Evolutionary conservation across 2,113 vertebrate species (phyloP).

Genomic region (Cyprinodon tularosa): DNA sequence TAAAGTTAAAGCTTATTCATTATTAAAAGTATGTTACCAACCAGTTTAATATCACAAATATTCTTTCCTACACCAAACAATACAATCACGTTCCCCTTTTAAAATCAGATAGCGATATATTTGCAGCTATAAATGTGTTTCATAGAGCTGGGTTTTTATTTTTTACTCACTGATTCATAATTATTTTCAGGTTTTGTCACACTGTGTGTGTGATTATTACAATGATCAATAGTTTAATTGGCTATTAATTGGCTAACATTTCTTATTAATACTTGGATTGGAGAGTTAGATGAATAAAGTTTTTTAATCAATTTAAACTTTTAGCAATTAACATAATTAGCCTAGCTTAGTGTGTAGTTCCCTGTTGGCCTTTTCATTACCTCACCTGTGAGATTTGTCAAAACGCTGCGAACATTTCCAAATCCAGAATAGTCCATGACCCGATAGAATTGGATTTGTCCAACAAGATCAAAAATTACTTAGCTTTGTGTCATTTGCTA

Average conservation of each 20-base stretch:
- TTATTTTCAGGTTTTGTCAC: neutral
- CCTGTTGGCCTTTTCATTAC: neutral
- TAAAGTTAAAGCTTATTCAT: too few species aligned
- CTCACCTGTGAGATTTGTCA: neutral
- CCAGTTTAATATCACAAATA: neutral
- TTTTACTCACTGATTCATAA: neutral
- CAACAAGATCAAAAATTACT: too few species aligned
- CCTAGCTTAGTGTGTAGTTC: neutral
- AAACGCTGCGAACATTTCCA: neutral
- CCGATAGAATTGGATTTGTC: neutral
- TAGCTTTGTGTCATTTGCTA: too few species aligned
- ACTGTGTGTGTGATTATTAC: neutral
- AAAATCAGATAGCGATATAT: neutral
- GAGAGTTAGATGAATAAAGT: neutral
- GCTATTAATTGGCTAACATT: neutral
- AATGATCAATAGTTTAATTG: neutral
- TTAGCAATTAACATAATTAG: neutral
- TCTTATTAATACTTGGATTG: neutral
- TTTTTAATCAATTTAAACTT: neutral
- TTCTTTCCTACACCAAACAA: too few species aligned
- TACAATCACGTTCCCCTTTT: neutral
- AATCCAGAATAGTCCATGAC: too few species aligned
- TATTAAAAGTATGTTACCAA: too few species aligned
- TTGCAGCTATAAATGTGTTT: neutral
- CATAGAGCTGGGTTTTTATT: neutral